Base-by-base conservation (phyloP, 2,888 invertebrate species). In the Lasiommata megera region DNA sequence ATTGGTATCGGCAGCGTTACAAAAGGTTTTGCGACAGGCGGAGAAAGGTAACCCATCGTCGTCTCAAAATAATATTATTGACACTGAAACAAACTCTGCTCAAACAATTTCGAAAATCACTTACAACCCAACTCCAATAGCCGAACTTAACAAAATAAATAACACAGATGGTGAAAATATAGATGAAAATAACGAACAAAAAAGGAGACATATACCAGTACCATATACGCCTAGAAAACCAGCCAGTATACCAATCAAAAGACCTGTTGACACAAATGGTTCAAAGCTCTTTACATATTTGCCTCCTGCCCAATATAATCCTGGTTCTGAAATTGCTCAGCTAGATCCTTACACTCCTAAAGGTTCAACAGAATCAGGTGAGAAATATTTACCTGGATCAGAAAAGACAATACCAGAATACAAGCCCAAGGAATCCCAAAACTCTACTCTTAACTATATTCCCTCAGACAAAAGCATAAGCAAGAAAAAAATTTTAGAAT, bases 81-180 rank as follows among this genome's bases (percentile, higher is more conserved):
- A 67, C 7, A 53, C 28, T 53, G 71, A 51, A 73, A 16, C 64
- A 17, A 18, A 17, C 41, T 29, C 40, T 62, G 60, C 62, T 60
- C 63, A 62, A 83, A 86, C 73, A 84, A 90, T 63, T 34, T 68
- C 72, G 31, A 91, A 88, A 73, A 84, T 74, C 29, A 91, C 89
- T 3, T 94, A 94, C 70, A 93, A 93, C 73, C 94, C 94, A 18
- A 94, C 94, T 1, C 94, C 94, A 0, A 94, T 94, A 72, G 82
- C 93, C 0, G 93, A 94, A 77, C 77, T 94, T 29, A 87, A 90
- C 60, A 91, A 90, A 75, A 85, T 85, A 59, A 82, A 74, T 64
- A 82, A 71, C 65, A 64, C 70, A 54, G 83, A 82, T 46, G 65
- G 69, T 31, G 84, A 81, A 62, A 79, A 71, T 51, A 71, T 65